Conservation (phyloP, 2,113 vertebrate species). For the Solea senegalensis region DNA sequence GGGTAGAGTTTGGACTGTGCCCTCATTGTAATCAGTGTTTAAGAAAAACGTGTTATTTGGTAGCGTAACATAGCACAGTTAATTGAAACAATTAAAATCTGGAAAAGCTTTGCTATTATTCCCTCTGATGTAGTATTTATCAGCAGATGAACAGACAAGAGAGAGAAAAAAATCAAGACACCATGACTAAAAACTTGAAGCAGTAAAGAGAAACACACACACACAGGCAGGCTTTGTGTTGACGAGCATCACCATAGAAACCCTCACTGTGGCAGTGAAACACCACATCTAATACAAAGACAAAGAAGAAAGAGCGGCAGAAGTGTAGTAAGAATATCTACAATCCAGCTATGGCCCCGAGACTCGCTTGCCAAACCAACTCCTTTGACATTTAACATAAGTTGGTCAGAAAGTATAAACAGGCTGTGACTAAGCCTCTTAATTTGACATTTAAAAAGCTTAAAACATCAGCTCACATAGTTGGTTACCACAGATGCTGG, state of each 20-base stretch:
- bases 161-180: conserved; percentile 21
- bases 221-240: conserved; percentile 57
- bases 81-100: neutral
- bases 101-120: conserved; percentile 2
- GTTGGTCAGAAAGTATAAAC: conserved; percentile 50
- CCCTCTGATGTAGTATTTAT: conserved; percentile 1
- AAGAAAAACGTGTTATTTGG: conserved; percentile 12
- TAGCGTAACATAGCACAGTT: neutral
- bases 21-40: conserved; percentile 36
- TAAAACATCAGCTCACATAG: conserved; percentile 31
- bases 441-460: conserved; percentile 35
- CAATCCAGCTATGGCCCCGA: conserved; percentile 22
- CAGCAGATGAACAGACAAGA: conserved; percentile 7
- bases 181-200: conserved; percentile 18
- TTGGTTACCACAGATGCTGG: conserved; percentile 35
- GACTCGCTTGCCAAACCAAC: conserved; percentile 31
- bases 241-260: conserved; percentile 65
- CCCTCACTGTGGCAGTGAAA: conserved; percentile 40
- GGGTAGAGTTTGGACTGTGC: conserved; percentile 34
- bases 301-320: conserved; percentile 41
- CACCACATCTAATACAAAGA: conserved; percentile 49
- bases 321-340: conserved; percentile 12
- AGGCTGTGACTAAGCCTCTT: conserved; percentile 37
- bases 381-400: conserved; percentile 44
- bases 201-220: conserved; percentile 25